A percentile compares a stretch with the other conserved stretches of the same genome.
phyloP scores from a whole-genome alignment of 2,888 invertebrate species.

The Hanleya hanleyi region DNA sequence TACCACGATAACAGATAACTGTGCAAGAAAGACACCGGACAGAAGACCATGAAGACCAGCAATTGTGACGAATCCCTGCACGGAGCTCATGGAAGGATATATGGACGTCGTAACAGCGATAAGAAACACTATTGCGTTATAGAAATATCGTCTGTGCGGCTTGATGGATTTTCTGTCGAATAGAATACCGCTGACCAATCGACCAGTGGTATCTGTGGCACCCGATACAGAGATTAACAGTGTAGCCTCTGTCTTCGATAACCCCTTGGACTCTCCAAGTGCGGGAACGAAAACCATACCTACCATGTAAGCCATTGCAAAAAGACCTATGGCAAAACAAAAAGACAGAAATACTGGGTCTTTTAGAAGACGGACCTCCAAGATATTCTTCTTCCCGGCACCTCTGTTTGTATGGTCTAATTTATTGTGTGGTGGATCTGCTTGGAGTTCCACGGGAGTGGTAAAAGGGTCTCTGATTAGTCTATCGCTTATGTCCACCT shows the following conservation, averaged over 20 bases:
- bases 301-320: conserved; percentile 34
- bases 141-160: background rate
- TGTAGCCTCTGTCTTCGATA: background rate
- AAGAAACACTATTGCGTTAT: background rate
- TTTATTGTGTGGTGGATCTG: too few relatives aligned
- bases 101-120: background rate
- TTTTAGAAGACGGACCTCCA: too few relatives aligned
- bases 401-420: too few relatives aligned
- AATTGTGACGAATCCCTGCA: background rate
- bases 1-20: background rate
- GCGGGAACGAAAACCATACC: conserved; percentile 7
- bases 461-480: too few relatives aligned
- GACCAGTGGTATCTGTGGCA: background rate
- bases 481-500: too few relatives aligned
- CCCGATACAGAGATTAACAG: background rate
- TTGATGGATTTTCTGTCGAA: background rate
- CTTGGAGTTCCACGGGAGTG: too few relatives aligned
- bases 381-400: too few relatives aligned
- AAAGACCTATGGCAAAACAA: conserved; percentile 36
- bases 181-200: background rate
- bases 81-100: background rate
- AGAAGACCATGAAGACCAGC: background rate
- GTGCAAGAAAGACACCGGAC: background rate
- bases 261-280: background rate
- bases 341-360: conserved; percentile 35